Conservation (phyloP, 2,888 invertebrate species). For the Callinectes sapidus region DNA sequence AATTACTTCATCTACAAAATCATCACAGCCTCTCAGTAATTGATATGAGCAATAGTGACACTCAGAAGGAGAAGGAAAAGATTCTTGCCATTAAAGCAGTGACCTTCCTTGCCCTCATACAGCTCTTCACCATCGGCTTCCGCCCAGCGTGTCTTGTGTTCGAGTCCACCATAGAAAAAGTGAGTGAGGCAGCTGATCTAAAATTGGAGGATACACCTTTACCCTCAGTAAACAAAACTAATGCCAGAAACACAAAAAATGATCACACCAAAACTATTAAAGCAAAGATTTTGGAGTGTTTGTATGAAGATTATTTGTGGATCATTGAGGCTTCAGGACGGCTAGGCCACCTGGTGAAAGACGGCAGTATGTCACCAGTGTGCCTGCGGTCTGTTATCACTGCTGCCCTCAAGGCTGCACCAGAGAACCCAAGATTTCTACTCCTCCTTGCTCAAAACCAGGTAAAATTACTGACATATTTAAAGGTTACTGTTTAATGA, state of each 20-base stretch:
- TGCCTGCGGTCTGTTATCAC: constrained; percentile 36
- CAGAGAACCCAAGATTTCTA: constrained; percentile 59
- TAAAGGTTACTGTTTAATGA: background rate
- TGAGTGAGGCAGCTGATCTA: background rate
- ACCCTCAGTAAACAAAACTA: constrained; percentile 28
- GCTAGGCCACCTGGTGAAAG: constrained; percentile 39
- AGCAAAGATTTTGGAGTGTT: constrained; percentile 37
- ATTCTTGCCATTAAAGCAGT: constrained; percentile 41
- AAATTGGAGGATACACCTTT: constrained; percentile 49
- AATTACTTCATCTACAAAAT: constrained; percentile 50
- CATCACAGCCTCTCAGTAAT: background rate
- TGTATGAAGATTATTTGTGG: constrained; percentile 64
- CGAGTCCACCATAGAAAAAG: constrained; percentile 52
- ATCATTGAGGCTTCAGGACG: constrained; percentile 37
- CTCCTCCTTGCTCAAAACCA: constrained; percentile 57
- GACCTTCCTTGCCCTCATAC: constrained; percentile 51
- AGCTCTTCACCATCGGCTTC: constrained; percentile 62
- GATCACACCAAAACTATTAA: background rate
- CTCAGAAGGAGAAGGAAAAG: constrained; percentile 17
- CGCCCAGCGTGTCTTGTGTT: constrained; percentile 58
- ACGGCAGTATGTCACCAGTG: constrained; percentile 41
- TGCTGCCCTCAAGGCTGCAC: constrained; percentile 52
- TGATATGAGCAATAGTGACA: background rate
- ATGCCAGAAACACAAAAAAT: background rate
- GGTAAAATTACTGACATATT: constrained; percentile 38